A percentile compares a stretch with the other conserved stretches of the same genome.
Conservation (phyloP, 2,888 invertebrate species). For the Epistrophe grossulariae region DNA sequence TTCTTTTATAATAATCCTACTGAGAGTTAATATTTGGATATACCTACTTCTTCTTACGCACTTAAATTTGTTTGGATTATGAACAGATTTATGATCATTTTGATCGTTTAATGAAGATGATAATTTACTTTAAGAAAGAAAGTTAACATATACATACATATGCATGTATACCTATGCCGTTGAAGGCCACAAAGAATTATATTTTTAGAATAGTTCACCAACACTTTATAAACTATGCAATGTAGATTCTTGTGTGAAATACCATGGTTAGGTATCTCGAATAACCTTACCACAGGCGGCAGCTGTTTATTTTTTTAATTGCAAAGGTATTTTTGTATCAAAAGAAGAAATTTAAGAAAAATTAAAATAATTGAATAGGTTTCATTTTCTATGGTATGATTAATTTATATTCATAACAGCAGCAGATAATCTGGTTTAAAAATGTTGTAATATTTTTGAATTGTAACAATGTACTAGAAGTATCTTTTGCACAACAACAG, state of each 20-base stretch:
- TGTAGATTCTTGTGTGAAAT: background rate
- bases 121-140: background rate
- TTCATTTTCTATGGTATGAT: background rate
- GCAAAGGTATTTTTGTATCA: background rate
- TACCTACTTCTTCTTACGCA: background rate
- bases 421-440: background rate
- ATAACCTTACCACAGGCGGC: background rate
- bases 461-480: background rate
- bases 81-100: background rate
- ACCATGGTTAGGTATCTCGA: background rate
- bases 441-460: background rate
- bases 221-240: background rate
- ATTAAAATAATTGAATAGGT: background rate
- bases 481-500: background rate
- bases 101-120: background rate
- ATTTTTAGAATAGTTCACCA: slow-evolving; percentile 15
- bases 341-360: background rate
- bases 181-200: background rate
- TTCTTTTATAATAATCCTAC: background rate
- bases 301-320: background rate
- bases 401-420: background rate
- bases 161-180: no score
- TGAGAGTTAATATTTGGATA: background rate
- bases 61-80: background rate
- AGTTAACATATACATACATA: background rate